A percentile compares a stretch with the other conserved stretches of the same genome.
Evolutionary conservation across 2,797 vertebrate species (phyloP).

Genomic region (Mus spretus): DNA sequence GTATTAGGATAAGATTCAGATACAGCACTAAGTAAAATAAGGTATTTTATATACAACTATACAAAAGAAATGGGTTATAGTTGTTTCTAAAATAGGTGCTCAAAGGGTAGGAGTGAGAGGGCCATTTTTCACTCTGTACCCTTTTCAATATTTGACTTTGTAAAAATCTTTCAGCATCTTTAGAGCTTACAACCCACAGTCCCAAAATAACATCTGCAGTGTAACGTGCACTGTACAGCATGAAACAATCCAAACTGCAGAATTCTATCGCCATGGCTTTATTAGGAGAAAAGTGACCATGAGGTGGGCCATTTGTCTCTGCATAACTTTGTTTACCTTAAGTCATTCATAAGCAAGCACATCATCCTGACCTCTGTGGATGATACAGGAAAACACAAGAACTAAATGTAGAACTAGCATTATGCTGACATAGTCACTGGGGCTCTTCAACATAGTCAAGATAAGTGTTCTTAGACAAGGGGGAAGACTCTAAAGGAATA

Average conservation of each 20-base stretch:
- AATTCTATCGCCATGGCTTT: not conserved
- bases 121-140: not conserved
- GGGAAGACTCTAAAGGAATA: conserved; percentile 8
- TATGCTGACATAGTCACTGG: not conserved
- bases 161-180: not conserved
- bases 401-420: not conserved
- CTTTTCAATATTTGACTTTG: conserved; percentile 54
- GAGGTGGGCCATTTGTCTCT: not conserved
- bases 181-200: conserved; percentile 32
- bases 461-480: not conserved
- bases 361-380: not conserved
- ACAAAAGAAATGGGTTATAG: conserved; percentile 49
- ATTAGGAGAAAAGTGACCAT: not conserved
- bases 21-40: not conserved
- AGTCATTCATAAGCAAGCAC: not conserved
- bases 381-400: not conserved
- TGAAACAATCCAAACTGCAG: not conserved
- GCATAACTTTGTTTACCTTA: not conserved
- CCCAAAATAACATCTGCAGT: not conserved
- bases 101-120: not conserved
- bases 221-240: not conserved
- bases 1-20: not conserved
- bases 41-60: not conserved
- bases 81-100: not conserved
- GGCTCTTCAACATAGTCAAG: not conserved